These are phyloP conservation scores for Ectemnius lituratus DNA, from an alignment of 2,888 invertebrate genomes.

Conservation along the genomic window DNA sequence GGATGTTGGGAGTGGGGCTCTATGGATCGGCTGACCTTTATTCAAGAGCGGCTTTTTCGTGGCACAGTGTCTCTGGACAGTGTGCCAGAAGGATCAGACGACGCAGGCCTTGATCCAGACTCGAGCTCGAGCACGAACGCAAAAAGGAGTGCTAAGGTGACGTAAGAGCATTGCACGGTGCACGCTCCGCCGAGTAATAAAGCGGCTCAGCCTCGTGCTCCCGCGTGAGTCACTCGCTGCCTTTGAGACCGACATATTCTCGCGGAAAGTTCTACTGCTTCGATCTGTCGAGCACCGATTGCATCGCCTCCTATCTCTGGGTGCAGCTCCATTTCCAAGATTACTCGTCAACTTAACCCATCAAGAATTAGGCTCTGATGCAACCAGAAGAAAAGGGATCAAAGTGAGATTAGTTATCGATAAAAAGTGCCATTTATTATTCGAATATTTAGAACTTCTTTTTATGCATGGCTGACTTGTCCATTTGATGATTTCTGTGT, in stretches of 20 bases:
- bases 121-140: constrained; percentile 5
- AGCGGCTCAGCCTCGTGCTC: constrained; percentile 16
- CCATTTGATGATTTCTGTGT: too few species aligned
- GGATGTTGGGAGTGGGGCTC: neutral
- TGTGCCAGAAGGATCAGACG: constrained; percentile 10
- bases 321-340: constrained; percentile 8
- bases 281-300: constrained; percentile 15
- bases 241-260: constrained; percentile 40
- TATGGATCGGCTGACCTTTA: neutral
- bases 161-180: constrained; percentile 34
- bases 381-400: too few species aligned
- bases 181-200: constrained; percentile 43
- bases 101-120: constrained; percentile 25
- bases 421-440: too few species aligned
- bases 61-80: constrained; percentile 1
- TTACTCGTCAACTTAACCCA: neutral
- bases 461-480: too few species aligned
- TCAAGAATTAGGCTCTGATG: too few species aligned
- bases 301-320: neutral
- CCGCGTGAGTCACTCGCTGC: constrained; percentile 47
- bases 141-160: constrained; percentile 39
- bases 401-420: too few species aligned
- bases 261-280: constrained; percentile 33
- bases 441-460: too few species aligned
- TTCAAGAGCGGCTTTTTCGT: constrained; percentile 6